Evolutionary conservation across 1,140 invertebrate species (phyloP), one percentile per base, ranked within the genome.

Genomic region (Cheumatopsyche charites): DNA sequence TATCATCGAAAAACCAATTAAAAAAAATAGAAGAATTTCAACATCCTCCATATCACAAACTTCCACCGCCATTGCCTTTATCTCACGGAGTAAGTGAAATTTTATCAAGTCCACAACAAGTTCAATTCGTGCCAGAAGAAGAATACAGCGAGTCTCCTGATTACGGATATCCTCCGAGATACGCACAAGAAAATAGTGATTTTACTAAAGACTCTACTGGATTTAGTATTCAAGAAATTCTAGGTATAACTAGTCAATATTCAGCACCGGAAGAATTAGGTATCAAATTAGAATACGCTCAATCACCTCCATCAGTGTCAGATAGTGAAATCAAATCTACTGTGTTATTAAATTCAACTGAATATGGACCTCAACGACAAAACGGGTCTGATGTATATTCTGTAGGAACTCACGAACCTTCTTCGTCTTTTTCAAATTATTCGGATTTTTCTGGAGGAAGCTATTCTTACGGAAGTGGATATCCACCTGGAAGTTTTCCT

Each of bases 191-290:
- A 47, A 73, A 73, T 78, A 77, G 78, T 78, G 83, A 84, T 73
- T 84, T 82, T 61, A 83, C 82, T 6, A 79, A 82, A 73, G 82
- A 85, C 71, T 84, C 83, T 0, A 82, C 79, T 0, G 80, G 81
- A 17, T 85, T 84, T 72, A 85, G 80, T 63, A 84, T 85, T 41
- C 83, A 85, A 43, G 83, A 84, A 61, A 84, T 85, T 36, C 78
- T 85, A 52, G 83, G 83, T 17, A 73, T 84, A 5, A 79, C 83
- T 19, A 81, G 83, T 36, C 78, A 80, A 1, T 83, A 81, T 58
- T 9, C 71, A 1, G 77, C 71, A 49, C 80, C 78, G 29, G 81
- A 81, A 13, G 78, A 79, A 6, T 74, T 82, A 49, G 77, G 80
- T 55, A 65, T 77, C 36, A 78, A 79, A 78, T 81, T 82, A 63